Base-by-base conservation (phyloP, 2,113 vertebrate species). In the Atrichornis clamosus region DNA sequence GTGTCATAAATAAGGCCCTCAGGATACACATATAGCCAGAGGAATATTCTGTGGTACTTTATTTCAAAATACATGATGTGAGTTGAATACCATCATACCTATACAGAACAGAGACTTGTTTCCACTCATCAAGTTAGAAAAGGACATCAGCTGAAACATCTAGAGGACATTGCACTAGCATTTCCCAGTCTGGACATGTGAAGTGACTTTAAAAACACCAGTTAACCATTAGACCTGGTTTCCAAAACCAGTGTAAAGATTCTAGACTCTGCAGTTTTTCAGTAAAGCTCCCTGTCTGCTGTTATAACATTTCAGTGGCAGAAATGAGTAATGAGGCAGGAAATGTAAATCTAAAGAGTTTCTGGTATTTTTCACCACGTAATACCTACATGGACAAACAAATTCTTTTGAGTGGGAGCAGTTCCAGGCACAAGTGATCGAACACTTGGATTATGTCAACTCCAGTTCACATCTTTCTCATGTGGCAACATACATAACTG, bases 31-130 rank as follows among this genome's bases (percentile, higher is more conserved):
- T 35, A 33, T 9, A 96, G 60, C 47, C 72, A 89, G 64, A 84
- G 47, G 23, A 86, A 28, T 55, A 58, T 58, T 95, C 46, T 33
- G 55, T 69, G 1, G 8, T 90, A 42, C 68, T 93, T 97, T 97
- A 97, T 96, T 96, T 89, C n/a, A 78, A 90, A 93, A 90, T 73
- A 65, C 49, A 80, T 6, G 44, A 20, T 73, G 4, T 65, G 77
- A 60, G 6, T 30, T 73, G 39, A 85, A 83, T 79, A 69, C 4
- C 67, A 17, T 76, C 63, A 67, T 50, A 74, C 67, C 24, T 23
- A 6, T 35, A 78, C 60, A 88, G 41, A 60, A 75, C 23, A 83
- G 55, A 95, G 58, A 42, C 33, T 70, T 77, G 9, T 49, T 94
- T 90, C 82, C 81, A 39, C n/a, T 60, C 13, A 35, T 80, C 44